Base-by-base conservation (phyloP, 2,113 vertebrate genomes). In the Clarias macrocephalus region DNA sequence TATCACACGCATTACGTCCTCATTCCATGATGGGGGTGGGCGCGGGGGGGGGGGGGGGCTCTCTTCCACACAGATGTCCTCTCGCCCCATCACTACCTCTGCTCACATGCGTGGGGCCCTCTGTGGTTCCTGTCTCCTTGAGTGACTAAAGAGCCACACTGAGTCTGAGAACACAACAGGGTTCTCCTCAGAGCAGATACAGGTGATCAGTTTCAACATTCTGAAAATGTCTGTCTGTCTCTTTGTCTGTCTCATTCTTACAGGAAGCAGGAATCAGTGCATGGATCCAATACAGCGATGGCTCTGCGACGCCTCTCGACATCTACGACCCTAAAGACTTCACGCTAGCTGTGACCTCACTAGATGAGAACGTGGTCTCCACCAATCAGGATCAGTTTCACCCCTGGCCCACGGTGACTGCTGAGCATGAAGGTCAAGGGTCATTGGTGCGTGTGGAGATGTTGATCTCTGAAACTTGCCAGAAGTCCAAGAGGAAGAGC, bases 401-500 rank as follows among this genome's bases (percentile, higher is more conserved):
- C 57, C 92, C 88, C 18, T 97, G 97, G 97, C 97, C 97, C 0
- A 89, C 94, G 0, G 94, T 99, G 9, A 95, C 97, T 48, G 98
- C 97, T 0, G 97, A 99, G 90, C 96, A 96, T 0, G 97, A 99
- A 3, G 98, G 98, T 9, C 98, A 99, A 87, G 98, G 98, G 1
- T 90, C 96, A 0, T 92, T 99, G 84, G 94, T 99, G 16, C 97
- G 96, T 42, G 94, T 98, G 0, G 98, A 99, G 90, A 95, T 99
- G 96, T 94, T 97, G 42, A 98, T 99, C 91, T 97, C 98, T 0
- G 98, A 99, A 79, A 94, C 95, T 0, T 99, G 98, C 65, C 98
- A 99, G 95, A 99, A 99, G 91, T 98, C 96, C 19, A 99, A 99
- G 93, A 91, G 98, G 86, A 99, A 98, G 92, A 99, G 97, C 5